Base-by-base conservation (phyloP, 1,140 invertebrate genomes). In the Caenorhabditis inopinata region DNA sequence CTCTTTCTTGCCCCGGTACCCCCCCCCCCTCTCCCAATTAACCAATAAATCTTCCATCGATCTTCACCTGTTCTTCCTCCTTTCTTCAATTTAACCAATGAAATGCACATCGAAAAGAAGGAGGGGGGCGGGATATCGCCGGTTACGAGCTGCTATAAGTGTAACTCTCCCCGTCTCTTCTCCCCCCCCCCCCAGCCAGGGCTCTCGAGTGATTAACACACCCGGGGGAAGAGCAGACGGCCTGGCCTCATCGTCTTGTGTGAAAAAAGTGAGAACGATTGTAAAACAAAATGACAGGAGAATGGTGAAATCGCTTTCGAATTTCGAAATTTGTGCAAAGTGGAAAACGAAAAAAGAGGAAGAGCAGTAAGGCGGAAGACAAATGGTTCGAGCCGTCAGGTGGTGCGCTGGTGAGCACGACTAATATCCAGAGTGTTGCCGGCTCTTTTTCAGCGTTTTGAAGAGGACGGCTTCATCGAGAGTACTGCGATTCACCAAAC, bases 221-320 rank as follows among this genome's bases (percentile, higher is more conserved):
- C 38, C 38, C 5, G 38, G 14, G 38, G 38, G 14, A 14, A 42
- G 38, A 5, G 14, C 38, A 42, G 14, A 14, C 5, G 14, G 5
- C 38, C 38, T 7, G 38, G 38, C 5, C 38, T 4, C 2, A 1
- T 16, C 1, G n/a, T 68, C 38, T 38, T 68, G 58, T 68, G 58
- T 68, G 58, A 68, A 68, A 68, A 58, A 68, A 68, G 58, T 68
- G 58, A 68, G 38, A 68, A 18, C 21, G 58, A 68, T 68, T 68
- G 58, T 68, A 68, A 68, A 68, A 68, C 32, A 68, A 68, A 68
- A 68, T 25, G 58, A 68, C 58, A 68, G 58, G 32, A 38, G 27
- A 47, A n/a, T 16, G n/a, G n/a, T n/a, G n/a, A n/a, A n/a, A n/a
- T n/a, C n/a, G n/a, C n/a, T 21, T 51, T 51, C 48, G 1, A 18